Conservation (phyloP, 2,113 vertebrate genomes). For the Piliocolobus tephrosceles region DNA sequence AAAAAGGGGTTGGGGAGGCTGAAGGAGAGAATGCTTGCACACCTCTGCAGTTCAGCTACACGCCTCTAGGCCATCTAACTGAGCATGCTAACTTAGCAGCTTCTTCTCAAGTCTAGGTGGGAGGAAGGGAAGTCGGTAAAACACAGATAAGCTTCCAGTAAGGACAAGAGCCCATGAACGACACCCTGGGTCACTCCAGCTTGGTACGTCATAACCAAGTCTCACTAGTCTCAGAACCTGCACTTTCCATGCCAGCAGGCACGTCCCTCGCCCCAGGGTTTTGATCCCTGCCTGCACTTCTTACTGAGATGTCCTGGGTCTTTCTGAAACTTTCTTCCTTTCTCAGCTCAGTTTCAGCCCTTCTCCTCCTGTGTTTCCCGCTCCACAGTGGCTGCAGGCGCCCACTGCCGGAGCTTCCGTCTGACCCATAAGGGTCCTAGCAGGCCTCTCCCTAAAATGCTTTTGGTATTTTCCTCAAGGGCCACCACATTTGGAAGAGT, state of each 20-base stretch:
- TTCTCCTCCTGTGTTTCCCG: neutral
- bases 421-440: neutral
- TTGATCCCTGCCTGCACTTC: neutral
- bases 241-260: neutral
- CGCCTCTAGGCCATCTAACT: neutral
- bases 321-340: neutral
- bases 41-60: neutral
- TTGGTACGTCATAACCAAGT: neutral
- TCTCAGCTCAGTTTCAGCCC: neutral
- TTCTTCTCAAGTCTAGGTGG: neutral
- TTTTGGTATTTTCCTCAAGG: neutral
- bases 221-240: neutral
- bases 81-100: neutral
- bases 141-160: neutral
- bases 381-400: rapidly evolving
- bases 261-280: rapidly evolving
- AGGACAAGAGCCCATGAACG: neutral
- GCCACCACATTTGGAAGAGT: neutral
- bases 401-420: neutral
- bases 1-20: no score
- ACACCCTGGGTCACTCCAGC: neutral
- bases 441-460: neutral
- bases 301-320: neutral
- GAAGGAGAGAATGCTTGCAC: neutral
- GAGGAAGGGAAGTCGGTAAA: neutral